Conservation (phyloP, 35 echinoderm and acorn worm genomes). For the Hemicentrotus pulcherrimus region DNA sequence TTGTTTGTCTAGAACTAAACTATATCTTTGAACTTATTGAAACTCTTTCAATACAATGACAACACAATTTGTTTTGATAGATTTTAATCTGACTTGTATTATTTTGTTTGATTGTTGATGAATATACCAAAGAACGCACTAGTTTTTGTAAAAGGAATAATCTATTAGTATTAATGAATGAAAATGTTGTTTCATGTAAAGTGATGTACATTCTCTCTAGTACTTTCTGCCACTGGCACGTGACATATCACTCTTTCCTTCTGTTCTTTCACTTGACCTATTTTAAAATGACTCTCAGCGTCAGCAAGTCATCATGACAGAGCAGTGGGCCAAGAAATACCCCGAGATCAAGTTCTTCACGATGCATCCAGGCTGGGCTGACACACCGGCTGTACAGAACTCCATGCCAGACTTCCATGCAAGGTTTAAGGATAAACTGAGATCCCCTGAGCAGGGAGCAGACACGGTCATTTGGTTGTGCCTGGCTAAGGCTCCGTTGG, state of each 20-base stretch:
- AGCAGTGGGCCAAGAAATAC: slow-evolving; percentile 78
- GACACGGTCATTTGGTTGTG: slow-evolving; percentile 85
- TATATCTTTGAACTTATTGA: too few species aligned
- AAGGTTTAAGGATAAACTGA: slow-evolving; percentile 66
- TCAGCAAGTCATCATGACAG: slow-evolving; percentile 94
- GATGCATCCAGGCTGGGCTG: slow-evolving; percentile 98
- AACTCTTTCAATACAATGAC: too few species aligned
- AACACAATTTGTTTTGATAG: too few species aligned
- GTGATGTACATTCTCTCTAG: too few species aligned
- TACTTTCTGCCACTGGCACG: too few species aligned
- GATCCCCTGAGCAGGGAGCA: slow-evolving; percentile 80
- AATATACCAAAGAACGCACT: too few species aligned
- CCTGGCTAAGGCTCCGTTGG: slow-evolving; percentile 51
- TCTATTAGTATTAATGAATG: too few species aligned
- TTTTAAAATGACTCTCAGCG: slow-evolving; percentile 55
- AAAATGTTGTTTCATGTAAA: too few species aligned
- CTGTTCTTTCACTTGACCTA: neutral
- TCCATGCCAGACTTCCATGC: slow-evolving; percentile 90
- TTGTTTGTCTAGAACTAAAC: too few species aligned
- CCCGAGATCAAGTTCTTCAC: slow-evolving; percentile 77
- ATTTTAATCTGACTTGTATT: too few species aligned
- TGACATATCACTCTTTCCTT: neutral
- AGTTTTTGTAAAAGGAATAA: too few species aligned
- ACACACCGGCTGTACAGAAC: slow-evolving; percentile 74
- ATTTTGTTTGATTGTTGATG: too few species aligned